phyloP scores from a whole-genome alignment of 2,113 vertebrate species.

The Calypte anna region DNA sequence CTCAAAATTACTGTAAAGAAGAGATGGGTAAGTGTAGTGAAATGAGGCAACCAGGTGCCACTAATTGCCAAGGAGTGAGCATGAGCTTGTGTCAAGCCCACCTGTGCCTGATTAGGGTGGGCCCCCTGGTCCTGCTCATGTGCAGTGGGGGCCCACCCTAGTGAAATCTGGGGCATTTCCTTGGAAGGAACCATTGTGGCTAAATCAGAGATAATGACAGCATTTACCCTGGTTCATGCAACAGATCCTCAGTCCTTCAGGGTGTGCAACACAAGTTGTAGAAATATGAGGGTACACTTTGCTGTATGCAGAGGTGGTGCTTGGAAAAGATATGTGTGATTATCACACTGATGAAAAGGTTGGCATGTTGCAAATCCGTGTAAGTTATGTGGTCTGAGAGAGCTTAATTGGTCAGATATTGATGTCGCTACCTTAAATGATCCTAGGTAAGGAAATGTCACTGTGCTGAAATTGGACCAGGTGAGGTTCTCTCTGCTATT shows the following conservation, averaged over 20 bases:
- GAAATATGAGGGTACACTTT: background rate
- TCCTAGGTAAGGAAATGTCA: background rate
- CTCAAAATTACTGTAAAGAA: background rate
- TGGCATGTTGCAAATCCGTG: background rate
- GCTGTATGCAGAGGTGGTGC: background rate
- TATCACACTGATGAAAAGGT: background rate
- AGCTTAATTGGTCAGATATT: background rate
- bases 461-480: background rate
- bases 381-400: background rate
- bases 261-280: accelerated
- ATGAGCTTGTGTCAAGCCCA: no score
- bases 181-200: background rate
- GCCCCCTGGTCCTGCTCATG: no score
- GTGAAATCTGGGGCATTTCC: background rate
- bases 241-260: background rate
- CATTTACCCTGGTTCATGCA: background rate
- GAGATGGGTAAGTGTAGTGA: background rate
- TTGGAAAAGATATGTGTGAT: background rate
- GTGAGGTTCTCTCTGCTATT: background rate
- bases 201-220: background rate
- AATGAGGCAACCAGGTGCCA: no score
- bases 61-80: no score
- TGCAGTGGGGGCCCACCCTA: no score
- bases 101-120: no score
- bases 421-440: background rate